Percentiles rank a stretch among this genome's conserved stretches.
Conservation (phyloP, 2,113 vertebrate species). For the Hippocampus abdominalis region DNA sequence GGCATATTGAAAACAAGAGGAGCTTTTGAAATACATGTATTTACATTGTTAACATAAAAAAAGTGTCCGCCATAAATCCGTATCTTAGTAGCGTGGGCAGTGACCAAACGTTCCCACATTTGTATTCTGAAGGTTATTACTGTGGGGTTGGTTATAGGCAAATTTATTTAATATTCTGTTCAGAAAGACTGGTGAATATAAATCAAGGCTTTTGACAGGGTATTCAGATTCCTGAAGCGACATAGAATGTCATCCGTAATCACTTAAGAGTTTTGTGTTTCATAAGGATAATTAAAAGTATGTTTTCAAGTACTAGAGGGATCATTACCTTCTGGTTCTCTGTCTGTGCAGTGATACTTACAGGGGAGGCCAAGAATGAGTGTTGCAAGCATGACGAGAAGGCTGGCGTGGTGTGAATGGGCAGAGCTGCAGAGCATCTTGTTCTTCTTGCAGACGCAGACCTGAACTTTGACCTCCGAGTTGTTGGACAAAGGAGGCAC, state of each 20-base stretch:
- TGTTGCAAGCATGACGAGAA: slow-evolving; percentile 65
- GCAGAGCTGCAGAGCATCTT: slow-evolving; percentile 90
- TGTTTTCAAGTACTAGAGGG: not conserved
- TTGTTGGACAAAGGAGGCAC: slow-evolving; percentile 86
- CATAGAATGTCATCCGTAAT: not conserved
- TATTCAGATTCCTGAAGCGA: not conserved
- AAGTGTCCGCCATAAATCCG: not conserved
- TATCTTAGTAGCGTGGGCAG: not conserved
- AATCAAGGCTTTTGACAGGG: not conserved
- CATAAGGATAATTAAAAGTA: not conserved
- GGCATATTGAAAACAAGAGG: slow-evolving; percentile 31
- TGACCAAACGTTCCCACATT: not conserved
- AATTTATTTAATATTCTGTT: not conserved
- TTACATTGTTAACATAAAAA: not conserved
- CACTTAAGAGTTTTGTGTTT: not conserved
- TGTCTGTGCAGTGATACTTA: slow-evolving; percentile 40
- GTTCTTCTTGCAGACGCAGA: slow-evolving; percentile 95
- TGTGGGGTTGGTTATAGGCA: not conserved
- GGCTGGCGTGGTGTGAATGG: slow-evolving; percentile 68
- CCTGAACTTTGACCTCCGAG: slow-evolving; percentile 92
- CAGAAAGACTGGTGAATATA: not conserved
- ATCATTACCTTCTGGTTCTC: not conserved
- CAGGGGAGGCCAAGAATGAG: slow-evolving; percentile 55
- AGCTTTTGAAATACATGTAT: not conserved
- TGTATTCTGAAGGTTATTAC: slow-evolving; percentile 6